Percentiles rank a stretch among this genome's conserved stretches.
Conservation (phyloP, 2,888 invertebrate species). For the Ophion ellenae region DNA sequence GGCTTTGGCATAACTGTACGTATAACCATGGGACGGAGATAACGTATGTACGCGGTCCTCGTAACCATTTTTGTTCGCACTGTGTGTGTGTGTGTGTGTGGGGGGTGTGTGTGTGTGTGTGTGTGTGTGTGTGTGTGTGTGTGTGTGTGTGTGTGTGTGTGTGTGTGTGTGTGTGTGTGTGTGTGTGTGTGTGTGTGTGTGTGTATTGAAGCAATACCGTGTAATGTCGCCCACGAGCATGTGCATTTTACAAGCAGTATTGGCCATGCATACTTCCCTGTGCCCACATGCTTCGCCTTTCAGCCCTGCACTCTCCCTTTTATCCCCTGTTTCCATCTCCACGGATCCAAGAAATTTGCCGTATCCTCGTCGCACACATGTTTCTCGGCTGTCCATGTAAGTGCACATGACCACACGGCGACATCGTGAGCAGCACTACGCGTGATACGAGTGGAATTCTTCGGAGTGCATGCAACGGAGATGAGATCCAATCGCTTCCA, state of each 20-base stretch:
- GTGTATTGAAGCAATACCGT: slow-evolving; percentile 28
- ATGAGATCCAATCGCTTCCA: slow-evolving; percentile 43
- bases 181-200: neutral
- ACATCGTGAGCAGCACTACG: slow-evolving; percentile 8
- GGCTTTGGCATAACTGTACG: neutral
- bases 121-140: too few relatives aligned
- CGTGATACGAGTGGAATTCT: slow-evolving; percentile 24
- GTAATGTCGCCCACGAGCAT: slow-evolving; percentile 8
- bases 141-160: too few relatives aligned
- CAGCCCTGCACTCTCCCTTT: slow-evolving; percentile 6
- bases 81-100: neutral
- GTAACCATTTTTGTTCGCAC: slow-evolving; percentile 56
- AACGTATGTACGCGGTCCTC: slow-evolving; percentile 51
- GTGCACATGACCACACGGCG: neutral
- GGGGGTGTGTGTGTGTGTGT: too few relatives aligned
- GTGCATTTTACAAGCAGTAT: slow-evolving; percentile 34
- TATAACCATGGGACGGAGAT: slow-evolving; percentile 4
- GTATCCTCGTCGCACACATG: slow-evolving; percentile 9
- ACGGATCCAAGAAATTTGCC: slow-evolving; percentile 12
- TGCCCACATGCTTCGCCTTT: slow-evolving; percentile 21
- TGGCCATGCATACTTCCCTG: slow-evolving; percentile 26
- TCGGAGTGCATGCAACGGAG: slow-evolving; percentile 37
- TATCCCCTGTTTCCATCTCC: slow-evolving; percentile 3
- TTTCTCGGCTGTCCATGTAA: too few relatives aligned
- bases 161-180: too few relatives aligned